phyloP scores from a whole-genome alignment of 1,140 invertebrate species.

The Holotrichia oblita region DNA sequence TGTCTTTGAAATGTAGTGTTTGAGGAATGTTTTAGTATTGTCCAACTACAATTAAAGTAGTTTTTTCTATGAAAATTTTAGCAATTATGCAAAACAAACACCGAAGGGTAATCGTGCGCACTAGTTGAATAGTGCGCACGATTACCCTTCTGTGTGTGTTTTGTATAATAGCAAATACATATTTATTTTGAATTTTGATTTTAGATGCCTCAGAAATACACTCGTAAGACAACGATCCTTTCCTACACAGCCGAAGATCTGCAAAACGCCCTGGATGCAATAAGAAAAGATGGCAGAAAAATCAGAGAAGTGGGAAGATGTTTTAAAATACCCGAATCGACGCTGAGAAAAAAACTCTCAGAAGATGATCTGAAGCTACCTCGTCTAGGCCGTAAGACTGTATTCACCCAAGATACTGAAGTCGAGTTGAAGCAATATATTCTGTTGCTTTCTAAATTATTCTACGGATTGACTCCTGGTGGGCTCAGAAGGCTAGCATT shows the following conservation, averaged over 20 bases:
- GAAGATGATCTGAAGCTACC: neutral
- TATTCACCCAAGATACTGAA: conserved; percentile 3
- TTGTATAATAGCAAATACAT: neutral
- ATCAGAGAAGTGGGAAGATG: conserved; percentile 34
- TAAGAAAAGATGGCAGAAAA: conserved; percentile 38
- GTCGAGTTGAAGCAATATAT: neutral
- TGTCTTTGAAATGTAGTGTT: neutral
- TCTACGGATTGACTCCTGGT: conserved; percentile 18
- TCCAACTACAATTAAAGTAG: neutral
- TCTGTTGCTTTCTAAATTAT: conserved; percentile 27
- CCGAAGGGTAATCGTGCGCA: neutral
- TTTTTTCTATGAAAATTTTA: neutral
- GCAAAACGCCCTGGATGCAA: conserved; percentile 35
- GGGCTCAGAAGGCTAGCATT: conserved; percentile 9
- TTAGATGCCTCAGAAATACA: conserved; percentile 39
- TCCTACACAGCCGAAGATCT: conserved; percentile 17
- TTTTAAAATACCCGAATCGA: conserved; percentile 33
- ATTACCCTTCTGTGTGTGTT: conserved; percentile 5
- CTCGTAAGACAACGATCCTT: conserved; percentile 6
- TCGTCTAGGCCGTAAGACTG: conserved; percentile 35
- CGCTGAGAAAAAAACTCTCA: conserved; percentile 19
- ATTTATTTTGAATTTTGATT: conserved; percentile 12
- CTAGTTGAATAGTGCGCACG: conserved; percentile 15
- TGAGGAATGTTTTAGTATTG: neutral
- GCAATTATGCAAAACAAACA: neutral